phyloP scores from a whole-genome alignment of 2,113 vertebrate species.

The Peromyscus californicus region DNA sequence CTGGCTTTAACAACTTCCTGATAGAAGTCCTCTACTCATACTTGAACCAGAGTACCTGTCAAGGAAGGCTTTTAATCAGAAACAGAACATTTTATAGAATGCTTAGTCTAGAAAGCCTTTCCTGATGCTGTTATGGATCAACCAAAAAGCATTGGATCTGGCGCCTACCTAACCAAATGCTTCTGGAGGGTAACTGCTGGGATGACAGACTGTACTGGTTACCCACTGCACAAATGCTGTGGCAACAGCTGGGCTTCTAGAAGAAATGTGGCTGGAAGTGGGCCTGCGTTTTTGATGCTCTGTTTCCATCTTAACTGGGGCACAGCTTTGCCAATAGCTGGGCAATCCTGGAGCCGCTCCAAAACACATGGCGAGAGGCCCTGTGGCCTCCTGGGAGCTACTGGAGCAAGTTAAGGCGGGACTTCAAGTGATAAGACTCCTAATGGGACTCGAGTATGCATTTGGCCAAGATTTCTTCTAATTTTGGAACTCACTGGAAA shows the following conservation, averaged over 20 bases:
- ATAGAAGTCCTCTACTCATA: neutral
- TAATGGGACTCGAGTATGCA: conserved; percentile 62
- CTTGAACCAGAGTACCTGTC: neutral
- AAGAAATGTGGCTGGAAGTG: neutral
- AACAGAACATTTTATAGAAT: conserved; percentile 27
- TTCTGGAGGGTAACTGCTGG: neutral
- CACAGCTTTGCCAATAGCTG: conserved; percentile 47
- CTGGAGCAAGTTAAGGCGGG: conserved; percentile 62
- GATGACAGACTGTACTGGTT: neutral
- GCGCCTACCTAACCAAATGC: neutral
- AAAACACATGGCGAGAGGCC: neutral
- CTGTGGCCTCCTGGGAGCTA: conserved; percentile 72
- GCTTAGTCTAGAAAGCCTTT: neutral
- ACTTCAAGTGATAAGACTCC: conserved; percentile 80
- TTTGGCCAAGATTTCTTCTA: conserved; percentile 83
- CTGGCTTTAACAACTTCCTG: neutral
- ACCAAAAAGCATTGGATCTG: neutral
- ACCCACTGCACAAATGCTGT: neutral
- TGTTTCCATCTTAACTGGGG: conserved; percentile 51
- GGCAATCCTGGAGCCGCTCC: conserved; percentile 17
- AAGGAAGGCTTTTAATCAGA: neutral
- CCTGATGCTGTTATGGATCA: neutral
- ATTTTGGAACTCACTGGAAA: conserved; percentile 82
- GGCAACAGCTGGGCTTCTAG: neutral
- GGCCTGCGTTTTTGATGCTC: neutral